These are phyloP conservation scores for Caerostris extrusa DNA, from an alignment of 1,140 invertebrate genomes.

Conservation along the genomic window DNA sequence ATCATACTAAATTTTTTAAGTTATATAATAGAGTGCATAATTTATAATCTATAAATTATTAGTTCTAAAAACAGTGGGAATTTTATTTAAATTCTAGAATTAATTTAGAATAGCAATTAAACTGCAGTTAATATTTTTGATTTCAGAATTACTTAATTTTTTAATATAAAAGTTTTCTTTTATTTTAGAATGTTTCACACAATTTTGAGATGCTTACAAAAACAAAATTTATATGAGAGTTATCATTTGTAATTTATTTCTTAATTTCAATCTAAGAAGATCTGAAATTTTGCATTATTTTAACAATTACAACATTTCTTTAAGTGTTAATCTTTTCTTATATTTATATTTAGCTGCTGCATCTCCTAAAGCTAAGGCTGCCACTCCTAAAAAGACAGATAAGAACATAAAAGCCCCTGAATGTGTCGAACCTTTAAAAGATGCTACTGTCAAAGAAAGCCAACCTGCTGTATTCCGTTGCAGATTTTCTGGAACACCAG, in stretches of 20 bases:
- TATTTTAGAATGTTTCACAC: not conserved
- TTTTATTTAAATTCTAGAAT: not conserved
- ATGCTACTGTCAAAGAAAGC: slow-evolving; percentile 92
- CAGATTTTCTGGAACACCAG: slow-evolving; percentile 89
- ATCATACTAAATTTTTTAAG: too few relatives aligned
- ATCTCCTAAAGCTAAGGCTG: slow-evolving; percentile 76
- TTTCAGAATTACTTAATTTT: not conserved
- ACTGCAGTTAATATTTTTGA: not conserved
- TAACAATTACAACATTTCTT: not conserved
- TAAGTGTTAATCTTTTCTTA: not conserved
- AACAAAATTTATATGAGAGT: too few relatives aligned
- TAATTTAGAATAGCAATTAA: not conserved
- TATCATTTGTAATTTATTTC: too few relatives aligned
- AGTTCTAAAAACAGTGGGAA: not conserved
- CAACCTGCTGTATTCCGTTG: slow-evolving; percentile 93
- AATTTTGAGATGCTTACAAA: not conserved
- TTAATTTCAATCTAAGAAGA: too few relatives aligned
- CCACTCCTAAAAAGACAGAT: slow-evolving; percentile 83
- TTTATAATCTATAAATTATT: too few relatives aligned
- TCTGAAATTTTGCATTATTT: too few relatives aligned
- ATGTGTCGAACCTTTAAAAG: slow-evolving; percentile 90
- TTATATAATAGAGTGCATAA: too few relatives aligned
- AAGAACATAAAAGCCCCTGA: slow-evolving; percentile 86
- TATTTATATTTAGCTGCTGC: slow-evolving; percentile 79
- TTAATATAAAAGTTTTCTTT: not conserved